These are phyloP conservation scores for Gymnocheta viridis DNA, from an alignment of 2,888 invertebrate genomes.

Conservation along the genomic window DNA sequence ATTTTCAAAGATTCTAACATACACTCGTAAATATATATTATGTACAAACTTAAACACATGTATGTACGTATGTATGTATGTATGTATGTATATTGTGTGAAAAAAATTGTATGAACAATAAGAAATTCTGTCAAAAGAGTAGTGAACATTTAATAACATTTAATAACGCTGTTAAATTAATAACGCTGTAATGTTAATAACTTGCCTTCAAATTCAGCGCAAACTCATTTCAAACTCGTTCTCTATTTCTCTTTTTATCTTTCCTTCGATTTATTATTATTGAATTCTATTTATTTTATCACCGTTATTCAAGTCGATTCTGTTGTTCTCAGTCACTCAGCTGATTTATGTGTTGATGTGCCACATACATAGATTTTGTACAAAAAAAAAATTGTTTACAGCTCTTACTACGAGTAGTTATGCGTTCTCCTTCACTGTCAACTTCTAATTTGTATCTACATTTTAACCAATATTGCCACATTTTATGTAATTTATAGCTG, in stretches of 20 bases:
- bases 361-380: conserved; percentile 36
- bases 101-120: neutral
- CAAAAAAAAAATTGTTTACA: conserved; percentile 1
- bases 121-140: neutral
- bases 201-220: conserved; percentile 40
- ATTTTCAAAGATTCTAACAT: no score
- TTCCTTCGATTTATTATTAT: neutral
- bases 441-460: conserved; percentile 12
- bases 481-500: neutral
- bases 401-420: conserved; percentile 10
- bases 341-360: conserved; percentile 56
- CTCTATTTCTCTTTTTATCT: conserved; percentile 4
- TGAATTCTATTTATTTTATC: conserved; percentile 11
- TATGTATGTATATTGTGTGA: neutral
- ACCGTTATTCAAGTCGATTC: conserved; percentile 11
- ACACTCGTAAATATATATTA: no score
- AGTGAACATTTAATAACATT: neutral
- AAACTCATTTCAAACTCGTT: conserved; percentile 14
- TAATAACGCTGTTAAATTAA: neutral
- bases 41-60: no score
- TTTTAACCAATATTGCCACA: neutral
- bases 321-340: conserved; percentile 43
- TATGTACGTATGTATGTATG: neutral
- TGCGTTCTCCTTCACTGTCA: conserved; percentile 1
- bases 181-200: neutral